These are phyloP conservation scores for Pedionomus torquatus DNA, from an alignment of 2,113 vertebrate species.

Conservation along the genomic window DNA sequence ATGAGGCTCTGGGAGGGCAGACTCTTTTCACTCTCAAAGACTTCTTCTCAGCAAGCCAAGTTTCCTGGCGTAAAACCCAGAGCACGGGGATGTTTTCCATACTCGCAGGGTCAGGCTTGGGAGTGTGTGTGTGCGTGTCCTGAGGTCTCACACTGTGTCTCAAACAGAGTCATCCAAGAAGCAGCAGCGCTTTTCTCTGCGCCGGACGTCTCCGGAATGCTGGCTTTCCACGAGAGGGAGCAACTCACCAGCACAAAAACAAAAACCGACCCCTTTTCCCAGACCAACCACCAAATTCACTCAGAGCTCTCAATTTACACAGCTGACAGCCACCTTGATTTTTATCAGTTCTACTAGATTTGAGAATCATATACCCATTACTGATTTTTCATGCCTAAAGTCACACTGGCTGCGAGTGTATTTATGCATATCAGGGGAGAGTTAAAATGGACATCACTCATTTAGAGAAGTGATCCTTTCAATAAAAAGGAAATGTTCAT, in stretches of 20 bases:
- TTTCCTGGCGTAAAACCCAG: background rate
- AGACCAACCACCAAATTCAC: conserved; percentile 44
- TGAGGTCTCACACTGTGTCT: background rate
- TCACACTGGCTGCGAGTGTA: background rate
- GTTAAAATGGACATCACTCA: conserved; percentile 38
- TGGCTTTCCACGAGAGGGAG: conserved; percentile 80
- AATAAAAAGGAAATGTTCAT: conserved; percentile 57
- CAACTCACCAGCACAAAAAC: conserved; percentile 80
- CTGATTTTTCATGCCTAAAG: conserved; percentile 64
- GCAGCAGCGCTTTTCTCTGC: rapidly evolving
- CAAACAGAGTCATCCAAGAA: background rate
- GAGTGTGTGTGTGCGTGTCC: background rate
- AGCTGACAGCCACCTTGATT: conserved; percentile 74
- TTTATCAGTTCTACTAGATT: conserved; percentile 71
- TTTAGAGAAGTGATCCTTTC: conserved; percentile 62
- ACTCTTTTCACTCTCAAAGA: background rate
- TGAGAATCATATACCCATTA: conserved; percentile 65
- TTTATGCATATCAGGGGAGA: conserved; percentile 26
- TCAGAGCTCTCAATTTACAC: conserved; percentile 71
- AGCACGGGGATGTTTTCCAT: background rate
- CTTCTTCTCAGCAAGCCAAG: conserved; percentile 12
- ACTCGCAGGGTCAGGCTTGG: background rate
- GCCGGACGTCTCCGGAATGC: background rate
- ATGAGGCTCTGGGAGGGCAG: background rate
- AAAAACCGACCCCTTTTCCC: background rate